Percentiles rank a stretch among this genome's conserved stretches.
phyloP scores from a whole-genome alignment of 1,140 invertebrate species.

The Cherax destructor region DNA sequence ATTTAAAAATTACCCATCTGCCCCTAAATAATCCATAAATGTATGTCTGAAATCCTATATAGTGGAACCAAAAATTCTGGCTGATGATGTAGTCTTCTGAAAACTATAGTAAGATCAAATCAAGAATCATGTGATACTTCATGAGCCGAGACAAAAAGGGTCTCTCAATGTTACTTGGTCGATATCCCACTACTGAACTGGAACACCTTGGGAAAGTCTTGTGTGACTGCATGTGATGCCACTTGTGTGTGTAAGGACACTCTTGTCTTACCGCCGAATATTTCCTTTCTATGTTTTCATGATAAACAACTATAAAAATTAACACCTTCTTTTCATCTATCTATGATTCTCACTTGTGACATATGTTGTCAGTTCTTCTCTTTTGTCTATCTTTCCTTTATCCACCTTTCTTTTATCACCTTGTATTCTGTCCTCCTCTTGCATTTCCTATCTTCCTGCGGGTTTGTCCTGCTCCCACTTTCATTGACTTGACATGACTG shows the following conservation, averaged over 20 bases:
- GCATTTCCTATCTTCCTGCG: neutral
- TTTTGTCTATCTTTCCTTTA: neutral
- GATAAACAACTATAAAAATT: neutral
- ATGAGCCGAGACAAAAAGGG: conserved; percentile 38
- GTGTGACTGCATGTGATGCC: neutral
- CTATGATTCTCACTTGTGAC: neutral
- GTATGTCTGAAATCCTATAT: conserved; percentile 14
- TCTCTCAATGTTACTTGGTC: conserved; percentile 70
- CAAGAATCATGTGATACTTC: neutral
- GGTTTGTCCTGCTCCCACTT: neutral
- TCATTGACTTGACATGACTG: conserved; percentile 59
- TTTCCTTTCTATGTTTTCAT: neutral
- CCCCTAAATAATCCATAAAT: conserved; percentile 28
- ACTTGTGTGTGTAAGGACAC: too few species aligned
- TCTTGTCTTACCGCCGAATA: neutral
- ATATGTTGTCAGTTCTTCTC: neutral
- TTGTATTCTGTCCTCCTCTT: conserved; percentile 5
- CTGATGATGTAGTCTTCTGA: neutral
- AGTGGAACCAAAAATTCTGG: neutral
- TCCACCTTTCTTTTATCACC: neutral
- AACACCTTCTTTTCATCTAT: neutral
- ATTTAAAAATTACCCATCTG: conserved; percentile 16
- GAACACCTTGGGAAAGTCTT: conserved; percentile 3
- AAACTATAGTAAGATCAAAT: neutral
- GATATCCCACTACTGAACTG: conserved; percentile 13